phyloP scores from a whole-genome alignment of 2,888 invertebrate species.

The Drosophila picticornis region DNA sequence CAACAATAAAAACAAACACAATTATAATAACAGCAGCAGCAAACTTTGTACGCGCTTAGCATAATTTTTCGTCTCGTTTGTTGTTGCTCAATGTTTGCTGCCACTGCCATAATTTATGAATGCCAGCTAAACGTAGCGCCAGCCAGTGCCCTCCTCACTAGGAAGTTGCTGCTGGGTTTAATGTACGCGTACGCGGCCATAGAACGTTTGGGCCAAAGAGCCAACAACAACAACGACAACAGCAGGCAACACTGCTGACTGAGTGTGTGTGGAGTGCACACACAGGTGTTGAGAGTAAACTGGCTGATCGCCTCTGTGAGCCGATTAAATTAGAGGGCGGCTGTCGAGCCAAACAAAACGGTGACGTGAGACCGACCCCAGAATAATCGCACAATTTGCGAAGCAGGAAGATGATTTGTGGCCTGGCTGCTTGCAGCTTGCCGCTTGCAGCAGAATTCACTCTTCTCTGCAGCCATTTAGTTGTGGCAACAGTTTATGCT shows the following conservation, averaged over 20 bases:
- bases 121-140: conserved; percentile 70
- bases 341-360: conserved; percentile 11
- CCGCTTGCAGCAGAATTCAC: neutral
- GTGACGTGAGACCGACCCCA: conserved; percentile 37
- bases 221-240: conserved; percentile 7
- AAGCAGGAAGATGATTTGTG: conserved; percentile 24
- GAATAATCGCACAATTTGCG: conserved; percentile 22
- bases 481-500: neutral
- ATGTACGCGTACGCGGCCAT: conserved; percentile 52
- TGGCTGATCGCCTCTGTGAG: conserved; percentile 36
- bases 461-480: neutral
- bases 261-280: no score
- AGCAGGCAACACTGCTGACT: neutral
- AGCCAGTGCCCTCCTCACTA: conserved; percentile 74
- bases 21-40: conserved; percentile 29
- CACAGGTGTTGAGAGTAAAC: conserved; percentile 55
- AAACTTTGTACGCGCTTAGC: conserved; percentile 73
- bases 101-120: conserved; percentile 71
- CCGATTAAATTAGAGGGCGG: conserved; percentile 29
- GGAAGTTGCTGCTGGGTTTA: conserved; percentile 69
- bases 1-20: no score
- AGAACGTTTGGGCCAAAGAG: conserved; percentile 60
- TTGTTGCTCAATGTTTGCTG: conserved; percentile 48
- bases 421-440: neutral
- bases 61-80: conserved; percentile 54